Evolutionary conservation across 2,113 vertebrate species (phyloP).

Genomic region (Physeter macrocephalus): DNA sequence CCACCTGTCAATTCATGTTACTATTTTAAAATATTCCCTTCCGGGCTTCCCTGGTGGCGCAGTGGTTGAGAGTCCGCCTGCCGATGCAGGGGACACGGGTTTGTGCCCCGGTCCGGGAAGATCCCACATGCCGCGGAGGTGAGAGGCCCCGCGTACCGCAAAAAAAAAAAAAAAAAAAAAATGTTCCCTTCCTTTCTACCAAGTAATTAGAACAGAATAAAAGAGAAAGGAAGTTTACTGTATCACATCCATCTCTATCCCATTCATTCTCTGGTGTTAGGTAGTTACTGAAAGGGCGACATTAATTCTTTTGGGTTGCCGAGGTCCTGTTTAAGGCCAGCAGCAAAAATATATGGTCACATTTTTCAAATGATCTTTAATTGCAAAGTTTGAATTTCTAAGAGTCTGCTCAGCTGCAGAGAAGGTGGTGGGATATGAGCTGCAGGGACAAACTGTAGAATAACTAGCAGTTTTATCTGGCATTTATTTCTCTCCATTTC

Average conservation of each 20-base stretch:
- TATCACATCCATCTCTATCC: not conserved
- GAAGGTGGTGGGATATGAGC: not conserved
- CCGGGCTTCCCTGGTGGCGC: too few species aligned
- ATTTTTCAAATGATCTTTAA: not conserved
- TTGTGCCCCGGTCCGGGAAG: too few species aligned
- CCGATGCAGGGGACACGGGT: too few species aligned
- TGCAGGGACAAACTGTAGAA: not conserved
- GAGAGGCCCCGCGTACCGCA: too few species aligned
- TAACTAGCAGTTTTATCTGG: not conserved
- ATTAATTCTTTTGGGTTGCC: not conserved
- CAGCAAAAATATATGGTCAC: not conserved
- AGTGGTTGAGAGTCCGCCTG: too few species aligned
- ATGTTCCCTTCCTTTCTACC: conserved; percentile 52
- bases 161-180: too few species aligned
- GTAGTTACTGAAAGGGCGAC: not conserved
- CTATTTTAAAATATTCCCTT: conserved; percentile 72
- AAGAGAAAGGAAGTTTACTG: not conserved
- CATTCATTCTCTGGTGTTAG: not conserved
- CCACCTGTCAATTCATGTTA: conserved; percentile 69
- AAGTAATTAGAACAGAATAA: conserved; percentile 27
- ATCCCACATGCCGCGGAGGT: too few species aligned
- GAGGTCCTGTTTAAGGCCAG: not conserved
- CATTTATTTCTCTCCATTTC: not conserved
- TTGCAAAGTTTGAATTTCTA: not conserved
- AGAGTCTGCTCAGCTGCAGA: not conserved